Evolutionary conservation across 2,888 invertebrate genomes (phyloP).

Genomic region (Teinopalpus imperialis): DNA sequence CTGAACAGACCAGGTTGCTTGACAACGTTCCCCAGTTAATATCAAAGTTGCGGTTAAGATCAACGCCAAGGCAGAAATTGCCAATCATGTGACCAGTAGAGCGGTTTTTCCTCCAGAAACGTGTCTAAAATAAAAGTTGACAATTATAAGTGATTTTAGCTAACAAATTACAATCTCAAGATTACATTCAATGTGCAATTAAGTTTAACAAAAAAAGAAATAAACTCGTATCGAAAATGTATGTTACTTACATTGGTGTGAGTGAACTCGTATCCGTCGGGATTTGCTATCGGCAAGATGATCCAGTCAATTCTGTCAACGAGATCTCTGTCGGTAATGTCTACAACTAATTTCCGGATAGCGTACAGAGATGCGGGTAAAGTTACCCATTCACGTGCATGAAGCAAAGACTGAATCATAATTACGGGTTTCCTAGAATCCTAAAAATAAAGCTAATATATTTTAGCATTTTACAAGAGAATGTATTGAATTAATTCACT

Average conservation of each 20-base stretch:
- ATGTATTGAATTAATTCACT: too few species aligned
- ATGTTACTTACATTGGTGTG: slow-evolving; percentile 69
- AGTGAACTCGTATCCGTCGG: slow-evolving; percentile 86
- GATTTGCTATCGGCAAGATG: slow-evolving; percentile 85
- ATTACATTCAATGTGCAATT: too few species aligned
- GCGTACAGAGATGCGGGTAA: slow-evolving; percentile 84
- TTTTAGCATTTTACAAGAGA: too few species aligned
- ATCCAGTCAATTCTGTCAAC: slow-evolving; percentile 84
- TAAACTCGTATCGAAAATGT: too few species aligned
- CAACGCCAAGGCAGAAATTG: slow-evolving; percentile 84
- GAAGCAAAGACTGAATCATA: slow-evolving; percentile 82
- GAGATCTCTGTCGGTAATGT: slow-evolving; percentile 74
- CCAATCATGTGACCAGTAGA: slow-evolving; percentile 42
- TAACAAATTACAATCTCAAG: too few species aligned
- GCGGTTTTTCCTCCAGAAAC: slow-evolving; percentile 87
- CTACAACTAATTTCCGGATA: slow-evolving; percentile 83
- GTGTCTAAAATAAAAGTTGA: slow-evolving; percentile 56
- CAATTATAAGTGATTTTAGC: too few species aligned
- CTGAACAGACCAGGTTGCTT: slow-evolving; percentile 77
- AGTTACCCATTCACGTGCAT: slow-evolving; percentile 87
- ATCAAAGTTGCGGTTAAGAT: slow-evolving; percentile 89
- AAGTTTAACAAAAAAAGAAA: too few species aligned
- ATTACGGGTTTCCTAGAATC: slow-evolving; percentile 76
- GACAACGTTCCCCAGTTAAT: slow-evolving; percentile 83
- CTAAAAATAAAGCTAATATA: slow-evolving; percentile 30